Evolutionary conservation across 2,888 invertebrate genomes (phyloP).

Genomic region (Nowickia ferox): DNA sequence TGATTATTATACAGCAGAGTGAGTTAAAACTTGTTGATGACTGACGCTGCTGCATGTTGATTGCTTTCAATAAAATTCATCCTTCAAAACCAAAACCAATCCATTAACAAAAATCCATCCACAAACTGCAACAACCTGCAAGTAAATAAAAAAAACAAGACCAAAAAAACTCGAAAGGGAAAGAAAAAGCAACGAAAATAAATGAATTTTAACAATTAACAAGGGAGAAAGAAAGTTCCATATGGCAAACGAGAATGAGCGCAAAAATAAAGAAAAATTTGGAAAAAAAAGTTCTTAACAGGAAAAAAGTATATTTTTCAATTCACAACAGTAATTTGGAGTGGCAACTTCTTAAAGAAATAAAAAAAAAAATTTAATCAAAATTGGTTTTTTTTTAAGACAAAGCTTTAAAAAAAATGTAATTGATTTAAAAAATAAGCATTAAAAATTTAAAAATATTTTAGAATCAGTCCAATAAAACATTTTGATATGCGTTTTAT

Average conservation of each 20-base stretch:
- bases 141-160: slow-evolving; percentile 16
- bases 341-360: neutral
- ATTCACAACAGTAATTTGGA: slow-evolving; percentile 15
- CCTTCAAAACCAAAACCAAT: slow-evolving; percentile 48
- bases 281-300: slow-evolving; percentile 7
- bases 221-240: neutral
- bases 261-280: neutral
- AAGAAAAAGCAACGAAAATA: neutral
- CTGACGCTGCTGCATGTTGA: slow-evolving; percentile 2
- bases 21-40: neutral
- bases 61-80: neutral
- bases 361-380: neutral
- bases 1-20: slow-evolving; percentile 11
- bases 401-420: too few relatives aligned
- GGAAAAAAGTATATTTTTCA: neutral
- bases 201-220: slow-evolving; percentile 16
- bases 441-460: too few relatives aligned
- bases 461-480: too few relatives aligned
- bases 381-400: too few relatives aligned
- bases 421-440: too few relatives aligned
- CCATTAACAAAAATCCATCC: slow-evolving; percentile 69
- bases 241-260: neutral
- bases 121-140: slow-evolving; percentile 68
- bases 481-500: too few relatives aligned
- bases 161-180: slow-evolving; percentile 19